phyloP scores from a whole-genome alignment of 2,888 invertebrate genomes.

The Camponotus fellah region DNA sequence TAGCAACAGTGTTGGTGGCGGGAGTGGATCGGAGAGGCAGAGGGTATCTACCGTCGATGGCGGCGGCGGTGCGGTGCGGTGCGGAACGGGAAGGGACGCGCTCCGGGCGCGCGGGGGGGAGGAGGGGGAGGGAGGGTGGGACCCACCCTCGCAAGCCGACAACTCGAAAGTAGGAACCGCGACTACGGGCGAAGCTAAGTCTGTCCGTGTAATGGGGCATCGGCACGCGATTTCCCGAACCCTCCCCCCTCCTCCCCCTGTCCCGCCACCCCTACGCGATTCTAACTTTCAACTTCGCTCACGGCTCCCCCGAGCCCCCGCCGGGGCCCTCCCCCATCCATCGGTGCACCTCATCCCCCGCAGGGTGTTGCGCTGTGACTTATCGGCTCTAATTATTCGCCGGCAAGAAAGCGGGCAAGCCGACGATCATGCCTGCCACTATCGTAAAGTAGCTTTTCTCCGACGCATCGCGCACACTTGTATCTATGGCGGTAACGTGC shows the following conservation, averaged over 20 bases:
- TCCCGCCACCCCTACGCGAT: conserved; percentile 71
- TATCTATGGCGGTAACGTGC: conserved; percentile 35
- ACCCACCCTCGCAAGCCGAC: conserved; percentile 73
- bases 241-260: neutral
- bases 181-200: conserved; percentile 82
- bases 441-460: conserved; percentile 79
- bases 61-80: conserved; percentile 28
- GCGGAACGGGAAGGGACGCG: conserved; percentile 45
- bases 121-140: conserved; percentile 54
- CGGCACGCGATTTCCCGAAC: conserved; percentile 83
- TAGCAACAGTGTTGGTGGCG: conserved; percentile 78
- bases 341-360: conserved; percentile 70
- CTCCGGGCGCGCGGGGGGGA: neutral
- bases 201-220: conserved; percentile 84
- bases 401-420: conserved; percentile 79
- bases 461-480: conserved; percentile 68
- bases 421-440: conserved; percentile 75
- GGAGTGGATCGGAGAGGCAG: conserved; percentile 61
- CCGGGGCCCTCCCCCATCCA: conserved; percentile 19
- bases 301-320: conserved; percentile 51
- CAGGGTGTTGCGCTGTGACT: conserved; percentile 83
- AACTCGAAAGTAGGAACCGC: conserved; percentile 83
- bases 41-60: conserved; percentile 54
- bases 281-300: conserved; percentile 79
- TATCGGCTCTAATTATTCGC: conserved; percentile 85